These are phyloP conservation scores for Melopsittacus undulatus DNA, from an alignment of 2,797 vertebrate species.

Conservation along the genomic window DNA sequence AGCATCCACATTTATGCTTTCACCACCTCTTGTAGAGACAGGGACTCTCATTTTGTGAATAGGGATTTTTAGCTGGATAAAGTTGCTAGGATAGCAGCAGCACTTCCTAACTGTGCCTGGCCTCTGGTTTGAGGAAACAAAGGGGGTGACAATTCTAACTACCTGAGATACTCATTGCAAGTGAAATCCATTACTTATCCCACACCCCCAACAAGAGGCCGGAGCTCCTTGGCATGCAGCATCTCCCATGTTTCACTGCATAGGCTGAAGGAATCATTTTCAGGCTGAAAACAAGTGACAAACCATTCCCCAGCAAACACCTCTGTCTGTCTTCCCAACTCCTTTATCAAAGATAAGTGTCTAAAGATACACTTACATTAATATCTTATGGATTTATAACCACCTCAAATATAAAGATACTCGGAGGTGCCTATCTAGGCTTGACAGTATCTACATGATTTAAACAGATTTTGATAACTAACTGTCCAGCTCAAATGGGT, in stretches of 20 bases:
- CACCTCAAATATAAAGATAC: neutral
- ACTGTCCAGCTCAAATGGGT: too few relatives aligned
- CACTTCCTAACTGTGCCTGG: neutral
- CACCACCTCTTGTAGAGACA: neutral
- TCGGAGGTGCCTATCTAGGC: neutral
- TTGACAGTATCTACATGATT: rapidly evolving
- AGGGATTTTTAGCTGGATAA: neutral
- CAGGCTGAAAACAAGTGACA: neutral
- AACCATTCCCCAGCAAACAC: neutral
- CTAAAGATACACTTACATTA: neutral
- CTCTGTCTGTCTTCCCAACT: rapidly evolving
- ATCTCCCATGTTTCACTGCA: neutral
- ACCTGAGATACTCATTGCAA: neutral
- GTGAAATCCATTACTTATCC: neutral
- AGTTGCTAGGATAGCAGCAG: neutral
- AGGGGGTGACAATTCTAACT: neutral
- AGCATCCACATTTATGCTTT: neutral
- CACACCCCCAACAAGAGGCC: neutral
- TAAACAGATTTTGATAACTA: neutral
- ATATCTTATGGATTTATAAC: neutral
- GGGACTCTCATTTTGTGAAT: neutral
- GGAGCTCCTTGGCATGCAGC: neutral
- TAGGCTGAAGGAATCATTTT: neutral
- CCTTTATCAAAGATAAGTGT: neutral
- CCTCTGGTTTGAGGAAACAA: neutral